phyloP scores from a whole-genome alignment of 1,140 invertebrate species.

The Wasmannia auropunctata region DNA sequence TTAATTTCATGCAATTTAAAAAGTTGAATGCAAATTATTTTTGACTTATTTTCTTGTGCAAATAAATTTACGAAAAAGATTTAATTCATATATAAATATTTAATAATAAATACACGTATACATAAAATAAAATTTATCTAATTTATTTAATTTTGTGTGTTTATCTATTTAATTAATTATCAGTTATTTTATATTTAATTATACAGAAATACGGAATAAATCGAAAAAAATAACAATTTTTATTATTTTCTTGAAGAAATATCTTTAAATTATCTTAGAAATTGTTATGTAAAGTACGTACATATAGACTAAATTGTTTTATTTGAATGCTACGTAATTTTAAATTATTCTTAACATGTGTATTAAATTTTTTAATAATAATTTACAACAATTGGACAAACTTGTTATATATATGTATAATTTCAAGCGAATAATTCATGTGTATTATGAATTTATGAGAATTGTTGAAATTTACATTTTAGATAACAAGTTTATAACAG shows the following conservation, averaged over 20 bases:
- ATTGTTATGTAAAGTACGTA: not conserved
- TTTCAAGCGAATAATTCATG: not conserved
- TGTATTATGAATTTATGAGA: no score
- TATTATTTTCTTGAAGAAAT: not conserved
- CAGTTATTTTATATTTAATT: not conserved
- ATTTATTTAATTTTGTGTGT: not conserved
- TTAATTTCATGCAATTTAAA: not conserved
- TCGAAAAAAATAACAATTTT: not conserved
- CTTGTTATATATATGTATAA: not conserved
- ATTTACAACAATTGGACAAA: not conserved
- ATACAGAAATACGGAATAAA: not conserved
- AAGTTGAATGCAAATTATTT: not conserved
- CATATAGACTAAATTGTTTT: not conserved
- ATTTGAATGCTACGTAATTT: not conserved
- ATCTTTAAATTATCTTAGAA: not conserved
- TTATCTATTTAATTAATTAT: not conserved
- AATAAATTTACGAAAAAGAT: not conserved
- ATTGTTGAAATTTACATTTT: not conserved
- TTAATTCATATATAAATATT: not conserved
- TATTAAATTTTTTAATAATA: not conserved
- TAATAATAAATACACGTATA: not conserved
- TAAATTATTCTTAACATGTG: not conserved
- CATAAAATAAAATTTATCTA: not conserved
- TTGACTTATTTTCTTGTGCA: not conserved
- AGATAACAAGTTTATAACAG: not conserved